Base-by-base conservation (phyloP, 2,797 vertebrate genomes). In the Melanotaenia parkinsoni region DNA sequence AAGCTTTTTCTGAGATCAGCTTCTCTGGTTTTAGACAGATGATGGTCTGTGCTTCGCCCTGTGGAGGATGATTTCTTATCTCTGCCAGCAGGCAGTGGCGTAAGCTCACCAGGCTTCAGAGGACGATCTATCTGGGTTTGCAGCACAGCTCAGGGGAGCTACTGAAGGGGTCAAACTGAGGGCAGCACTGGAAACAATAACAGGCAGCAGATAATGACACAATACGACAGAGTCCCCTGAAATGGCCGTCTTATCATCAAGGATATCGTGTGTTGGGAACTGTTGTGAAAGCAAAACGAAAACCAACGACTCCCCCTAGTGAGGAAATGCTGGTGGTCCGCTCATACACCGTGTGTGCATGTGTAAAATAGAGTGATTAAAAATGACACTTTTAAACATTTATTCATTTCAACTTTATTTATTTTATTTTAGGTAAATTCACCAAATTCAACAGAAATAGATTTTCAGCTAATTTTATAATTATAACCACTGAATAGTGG, bases 241-340 rank as follows among this genome's bases (percentile, higher is more conserved):
- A 81, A 83, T 76, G 77, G 79, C 37, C 75, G 11, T 67, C 63
- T 79, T 81, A 71, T 86, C 83, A 80, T 80, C 67, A 66, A 45
- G 70, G 67, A 63, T 80, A 84, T 89, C 72, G 28, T 28, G 28
- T 28, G 28, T 28, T 28, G 28, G 28, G 28, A 28, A 28, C 28
- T 28, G 28, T 28, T 28, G 28, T 28, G 28, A 28, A 28, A 28
- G 28, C 28, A 28, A 28, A 28, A 28, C 4, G 66, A 78, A 69
- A 72, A 83, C 28, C 28, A 74, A 83, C 76, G 18, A 33, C 86
- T 70, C 88, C 89, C 84, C 68, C 89, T 88, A 86, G 88, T 85
- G 89, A 70, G 26, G 28, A 35, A 74, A 75, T 24, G 12, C 11
- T 7, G 24, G n/a, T 4, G 18, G 35, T 35, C 33, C 33, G 33